Percentiles rank a stretch among this genome's conserved stretches.
Conservation (phyloP, 2,888 invertebrate genomes). For the Drosophila affinis region DNA sequence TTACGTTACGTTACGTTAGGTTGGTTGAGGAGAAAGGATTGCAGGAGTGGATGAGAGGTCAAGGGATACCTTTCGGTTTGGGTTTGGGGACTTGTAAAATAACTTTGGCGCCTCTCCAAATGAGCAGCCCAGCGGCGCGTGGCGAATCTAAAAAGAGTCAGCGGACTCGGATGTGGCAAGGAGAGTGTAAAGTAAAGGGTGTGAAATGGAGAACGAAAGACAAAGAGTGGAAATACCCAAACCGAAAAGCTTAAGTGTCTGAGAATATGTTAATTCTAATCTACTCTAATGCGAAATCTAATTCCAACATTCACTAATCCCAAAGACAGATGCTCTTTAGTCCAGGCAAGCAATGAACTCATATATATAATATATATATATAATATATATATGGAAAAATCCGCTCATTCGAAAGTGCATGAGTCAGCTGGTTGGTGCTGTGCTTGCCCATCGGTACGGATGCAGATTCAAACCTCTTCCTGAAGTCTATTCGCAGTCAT, state of each 20-base stretch:
- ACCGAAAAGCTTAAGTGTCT: background rate
- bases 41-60: background rate
- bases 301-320: background rate
- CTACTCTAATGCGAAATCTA: background rate
- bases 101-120: slow-evolving; percentile 66
- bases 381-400: no score
- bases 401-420: no score
- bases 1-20: slow-evolving; percentile 7
- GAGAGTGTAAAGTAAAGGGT: background rate
- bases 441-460: no score
- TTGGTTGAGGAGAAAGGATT: background rate
- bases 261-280: slow-evolving; percentile 2
- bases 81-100: slow-evolving; percentile 41
- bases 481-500: no score
- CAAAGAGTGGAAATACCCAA: background rate
- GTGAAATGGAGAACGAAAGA: background rate
- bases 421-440: no score
- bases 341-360: no score
- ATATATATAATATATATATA: no score
- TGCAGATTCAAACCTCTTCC: no score
- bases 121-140: slow-evolving; percentile 72
- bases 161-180: background rate
- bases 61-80: slow-evolving; percentile 1
- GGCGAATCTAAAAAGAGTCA: slow-evolving; percentile 42
- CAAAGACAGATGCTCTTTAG: no score